Conservation (phyloP, 2,888 invertebrate genomes). For the Drosophila stalkeri region DNA sequence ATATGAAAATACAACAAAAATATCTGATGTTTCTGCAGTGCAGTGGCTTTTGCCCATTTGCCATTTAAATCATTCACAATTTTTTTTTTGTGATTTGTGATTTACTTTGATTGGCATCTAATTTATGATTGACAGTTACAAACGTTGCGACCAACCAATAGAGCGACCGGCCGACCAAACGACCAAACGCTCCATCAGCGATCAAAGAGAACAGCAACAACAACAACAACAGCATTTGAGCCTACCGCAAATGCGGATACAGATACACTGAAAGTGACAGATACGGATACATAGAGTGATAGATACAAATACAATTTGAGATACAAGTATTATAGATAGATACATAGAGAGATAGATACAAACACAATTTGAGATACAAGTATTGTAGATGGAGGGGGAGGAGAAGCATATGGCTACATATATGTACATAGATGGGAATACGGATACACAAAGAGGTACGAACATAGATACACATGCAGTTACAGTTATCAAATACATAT, state of each 20-base stretch:
- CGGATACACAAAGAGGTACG: not conserved
- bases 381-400: too few species aligned
- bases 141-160: conserved; percentile 53
- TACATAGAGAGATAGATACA: not conserved
- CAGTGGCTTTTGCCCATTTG: conserved; percentile 38
- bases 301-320: conserved; percentile 9
- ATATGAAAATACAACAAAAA: conserved; percentile 16
- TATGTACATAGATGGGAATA: not conserved
- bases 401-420: too few species aligned
- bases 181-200: conserved; percentile 15
- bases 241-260: conserved; percentile 66
- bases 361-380: not conserved
- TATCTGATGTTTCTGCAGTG: conserved; percentile 37
- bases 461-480: not conserved
- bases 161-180: conserved; percentile 25
- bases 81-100: conserved; percentile 62
- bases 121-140: conserved; percentile 81
- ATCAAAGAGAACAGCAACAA: conserved; percentile 10
- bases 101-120: conserved; percentile 77
- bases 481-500: not conserved
- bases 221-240: conserved; percentile 34
- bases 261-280: conserved; percentile 34
- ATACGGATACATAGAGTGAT: conserved; percentile 4
- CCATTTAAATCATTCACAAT: conserved; percentile 71
- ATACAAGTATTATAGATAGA: not conserved